Percentiles rank a stretch among this genome's conserved stretches.
Evolutionary conservation across 2,888 invertebrate species (phyloP).

Genomic region (Dicyrtomina minuta): DNA sequence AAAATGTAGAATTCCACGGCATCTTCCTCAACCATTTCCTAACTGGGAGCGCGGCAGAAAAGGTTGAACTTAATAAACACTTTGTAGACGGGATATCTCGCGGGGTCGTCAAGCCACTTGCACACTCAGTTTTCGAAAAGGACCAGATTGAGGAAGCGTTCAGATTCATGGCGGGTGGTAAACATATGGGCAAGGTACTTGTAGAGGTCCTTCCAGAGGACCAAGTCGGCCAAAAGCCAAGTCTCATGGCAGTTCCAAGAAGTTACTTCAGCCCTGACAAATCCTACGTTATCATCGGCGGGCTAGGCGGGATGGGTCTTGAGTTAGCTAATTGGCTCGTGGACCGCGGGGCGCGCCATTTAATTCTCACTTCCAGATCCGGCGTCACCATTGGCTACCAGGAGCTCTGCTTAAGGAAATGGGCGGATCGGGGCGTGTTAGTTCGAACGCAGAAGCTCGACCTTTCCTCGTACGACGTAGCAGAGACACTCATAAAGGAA

Average conservation of each 20-base stretch:
- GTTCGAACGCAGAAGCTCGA: conserved; percentile 21
- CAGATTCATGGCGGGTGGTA: conserved; percentile 70
- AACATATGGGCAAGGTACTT: conserved; percentile 63
- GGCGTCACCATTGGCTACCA: conserved; percentile 11
- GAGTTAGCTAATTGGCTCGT: conserved; percentile 35
- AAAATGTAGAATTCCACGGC: conserved; percentile 80
- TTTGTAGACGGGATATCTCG: conserved; percentile 66
- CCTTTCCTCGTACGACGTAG: conserved; percentile 9
- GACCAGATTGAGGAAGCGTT: conserved; percentile 73
- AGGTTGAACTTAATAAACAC: conserved; percentile 63
- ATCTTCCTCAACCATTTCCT: conserved; percentile 64
- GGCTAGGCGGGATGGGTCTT: conserved; percentile 38
- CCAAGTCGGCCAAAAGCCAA: conserved; percentile 52
- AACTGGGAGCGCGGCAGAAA: conserved; percentile 63
- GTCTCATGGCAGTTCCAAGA: conserved; percentile 58
- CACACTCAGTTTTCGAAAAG: conserved; percentile 65
- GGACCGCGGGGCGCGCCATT: conserved; percentile 29
- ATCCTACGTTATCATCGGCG: conserved; percentile 63
- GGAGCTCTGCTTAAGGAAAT: conserved; percentile 22
- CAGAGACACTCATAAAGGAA: conserved; percentile 8
- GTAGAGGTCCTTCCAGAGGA: conserved; percentile 58
- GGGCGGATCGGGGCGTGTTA: conserved; percentile 14
- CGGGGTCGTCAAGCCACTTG: conserved; percentile 71
- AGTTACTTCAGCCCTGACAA: conserved; percentile 62
- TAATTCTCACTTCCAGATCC: conserved; percentile 29